Evolutionary conservation across 2,888 invertebrate species (phyloP), one percentile per base, ranked within the genome.

Genomic region (Trilocha varians): DNA sequence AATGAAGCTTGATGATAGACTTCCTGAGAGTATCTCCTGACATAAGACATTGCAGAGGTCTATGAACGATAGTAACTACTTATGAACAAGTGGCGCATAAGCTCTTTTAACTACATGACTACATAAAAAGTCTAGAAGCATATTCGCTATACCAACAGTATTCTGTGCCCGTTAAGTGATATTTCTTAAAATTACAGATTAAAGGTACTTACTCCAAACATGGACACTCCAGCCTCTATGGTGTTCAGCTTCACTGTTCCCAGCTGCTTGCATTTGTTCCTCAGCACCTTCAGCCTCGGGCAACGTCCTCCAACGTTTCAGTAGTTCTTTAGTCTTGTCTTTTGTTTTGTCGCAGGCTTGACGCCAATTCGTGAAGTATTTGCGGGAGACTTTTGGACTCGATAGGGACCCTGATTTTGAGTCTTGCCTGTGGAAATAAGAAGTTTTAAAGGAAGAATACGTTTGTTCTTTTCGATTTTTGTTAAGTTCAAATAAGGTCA

Each of bases 281-380:
- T 70, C 72, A 3, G 58, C 61, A 1, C 59, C 73, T 38, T 87
- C 87, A 11, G 87, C 79, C 57, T 90, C 90, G 0, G 91, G 90
- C 45, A 91, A 72, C 5, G 91, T 91, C 57, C 91, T 74, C 91
- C 91, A 91, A 53, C 90, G 76, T 66, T 91, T 91, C 55, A 92
- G 70, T 45, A 93, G 78, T 59, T 93, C 92, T 59, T 91, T 91
- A 3, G 92, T 93, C 64, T 89, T 88, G 62, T 92, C 92, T 63
- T 90, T 90, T 16, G 92, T 92, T 63, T 90, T 89, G 69, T 91
- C 92, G 73, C 93, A 92, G 58, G 92, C 92, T 55, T 91, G 90
- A 52, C 88, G 87, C 92, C 92, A 92, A 61, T 92, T 92, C 5
- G 90, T 87, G 65, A 92, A 91, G 65, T 91, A 90, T 65, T 91